A percentile compares a stretch with the other conserved stretches of the same genome.
Conservation (phyloP, 2,797 vertebrate genomes). For the Thripadectes ignobilis region DNA sequence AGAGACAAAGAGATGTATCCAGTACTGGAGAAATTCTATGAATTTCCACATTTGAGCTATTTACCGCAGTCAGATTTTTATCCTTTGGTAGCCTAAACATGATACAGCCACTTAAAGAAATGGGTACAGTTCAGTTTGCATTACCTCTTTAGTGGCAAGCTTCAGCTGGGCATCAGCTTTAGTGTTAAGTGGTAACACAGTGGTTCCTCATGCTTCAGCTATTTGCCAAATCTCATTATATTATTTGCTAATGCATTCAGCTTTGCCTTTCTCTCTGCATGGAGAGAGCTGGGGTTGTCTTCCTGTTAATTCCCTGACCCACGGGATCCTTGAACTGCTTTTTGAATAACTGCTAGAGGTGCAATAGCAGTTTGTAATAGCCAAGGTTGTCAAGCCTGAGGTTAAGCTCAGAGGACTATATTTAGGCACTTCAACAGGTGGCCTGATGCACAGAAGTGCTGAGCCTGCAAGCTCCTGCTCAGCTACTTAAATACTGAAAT, state of each 20-base stretch:
- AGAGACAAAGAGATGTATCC: not conserved
- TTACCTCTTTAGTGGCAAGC: not conserved
- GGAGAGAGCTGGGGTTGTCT: not conserved
- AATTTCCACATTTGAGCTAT: not conserved
- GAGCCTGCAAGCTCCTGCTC: slow-evolving; percentile 47
- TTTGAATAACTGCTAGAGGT: not conserved
- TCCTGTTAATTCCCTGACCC: not conserved
- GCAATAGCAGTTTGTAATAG: not conserved
- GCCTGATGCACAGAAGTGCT: slow-evolving; percentile 42
- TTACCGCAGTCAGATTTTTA: not conserved
- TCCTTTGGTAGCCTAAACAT: not conserved
- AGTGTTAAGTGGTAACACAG: accelerated
- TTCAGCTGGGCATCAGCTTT: not conserved
- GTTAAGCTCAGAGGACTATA: slow-evolving; percentile 39
- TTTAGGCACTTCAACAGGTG: slow-evolving; percentile 62
- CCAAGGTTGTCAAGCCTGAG: not conserved
- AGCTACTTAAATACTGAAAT: slow-evolving; percentile 59
- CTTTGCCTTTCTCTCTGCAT: not conserved
- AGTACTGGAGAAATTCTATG: not conserved
- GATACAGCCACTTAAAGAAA: not conserved
- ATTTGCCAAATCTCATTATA: slow-evolving; percentile 16
- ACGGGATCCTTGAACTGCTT: not conserved
- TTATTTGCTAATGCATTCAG: slow-evolving; percentile 22
- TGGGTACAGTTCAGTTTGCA: not conserved
- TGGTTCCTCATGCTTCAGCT: not conserved